A percentile compares a stretch with the other conserved stretches of the same genome.
Evolutionary conservation across 2,797 vertebrate species (phyloP).

Genomic region (Rhinatrema bivittatum): DNA sequence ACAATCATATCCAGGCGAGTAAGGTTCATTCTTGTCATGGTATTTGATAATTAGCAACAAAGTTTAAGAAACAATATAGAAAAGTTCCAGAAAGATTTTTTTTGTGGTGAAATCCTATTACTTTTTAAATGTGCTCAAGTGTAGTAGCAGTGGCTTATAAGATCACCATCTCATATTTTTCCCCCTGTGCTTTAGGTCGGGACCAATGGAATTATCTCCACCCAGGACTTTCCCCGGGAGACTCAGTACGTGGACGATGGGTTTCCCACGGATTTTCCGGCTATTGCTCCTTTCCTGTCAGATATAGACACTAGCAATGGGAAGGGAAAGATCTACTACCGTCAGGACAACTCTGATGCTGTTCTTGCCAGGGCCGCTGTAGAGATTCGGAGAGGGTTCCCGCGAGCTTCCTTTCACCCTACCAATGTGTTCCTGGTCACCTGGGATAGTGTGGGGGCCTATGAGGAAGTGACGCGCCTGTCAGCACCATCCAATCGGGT

Average conservation of each 20-base stretch:
- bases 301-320: constrained; percentile 85
- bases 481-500: constrained; percentile 62
- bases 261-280: constrained; percentile 90
- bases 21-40: too few species aligned
- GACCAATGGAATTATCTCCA: constrained; percentile 94
- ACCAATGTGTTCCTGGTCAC: constrained; percentile 74
- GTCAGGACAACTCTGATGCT: constrained; percentile 65
- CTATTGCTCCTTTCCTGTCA: constrained; percentile 84
- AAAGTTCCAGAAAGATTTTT: too few species aligned
- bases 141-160: too few species aligned
- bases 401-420: constrained; percentile 59
- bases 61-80: too few species aligned
- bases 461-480: constrained; percentile 60
- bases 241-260: constrained; percentile 92
- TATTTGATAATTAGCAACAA: too few species aligned
- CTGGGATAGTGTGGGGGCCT: constrained; percentile 83
- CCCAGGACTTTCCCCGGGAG: constrained; percentile 88
- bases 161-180: not conserved
- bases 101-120: too few species aligned
- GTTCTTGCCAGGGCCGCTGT: constrained; percentile 59
- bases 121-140: too few species aligned
- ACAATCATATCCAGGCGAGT: too few species aligned
- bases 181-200: constrained; percentile 65
- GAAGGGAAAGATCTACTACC: constrained; percentile 76
- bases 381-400: constrained; percentile 75